phyloP scores from a whole-genome alignment of 30 jellyfish, hydroid and myxozoan genomes.

The Cassiopea xamachana region DNA sequence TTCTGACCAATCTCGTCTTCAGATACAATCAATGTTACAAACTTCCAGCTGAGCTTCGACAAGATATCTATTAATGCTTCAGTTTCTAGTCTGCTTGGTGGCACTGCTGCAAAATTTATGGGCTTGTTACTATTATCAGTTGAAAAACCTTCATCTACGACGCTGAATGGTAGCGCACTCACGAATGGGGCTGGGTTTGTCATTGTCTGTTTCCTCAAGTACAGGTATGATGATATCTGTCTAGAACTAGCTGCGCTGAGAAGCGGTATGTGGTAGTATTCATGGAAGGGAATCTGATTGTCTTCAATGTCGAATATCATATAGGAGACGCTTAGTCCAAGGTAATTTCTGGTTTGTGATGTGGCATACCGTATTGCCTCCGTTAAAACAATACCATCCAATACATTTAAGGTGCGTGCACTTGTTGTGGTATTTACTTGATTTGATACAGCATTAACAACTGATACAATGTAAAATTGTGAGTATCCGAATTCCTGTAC shows the following conservation, averaged over 20 bases:
- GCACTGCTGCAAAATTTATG: conserved; percentile 57
- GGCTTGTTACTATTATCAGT: neutral
- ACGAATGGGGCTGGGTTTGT: neutral
- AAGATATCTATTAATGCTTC: conserved; percentile 58
- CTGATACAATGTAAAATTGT: neutral
- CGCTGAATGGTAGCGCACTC: neutral
- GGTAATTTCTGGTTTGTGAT: neutral
- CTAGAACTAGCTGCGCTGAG: conserved; percentile 10
- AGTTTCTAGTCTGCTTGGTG: conserved; percentile 45
- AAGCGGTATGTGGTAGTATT: neutral
- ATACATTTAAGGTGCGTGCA: neutral
- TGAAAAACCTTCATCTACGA: neutral
- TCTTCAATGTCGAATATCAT: neutral
- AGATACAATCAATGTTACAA: conserved; percentile 62
- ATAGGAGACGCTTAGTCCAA: neutral
- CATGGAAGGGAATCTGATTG: neutral
- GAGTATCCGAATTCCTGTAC: no score
- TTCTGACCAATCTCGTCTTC: conserved; percentile 56
- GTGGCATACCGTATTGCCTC: conserved; percentile 24
- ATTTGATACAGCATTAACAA: neutral
- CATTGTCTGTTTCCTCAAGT: neutral
- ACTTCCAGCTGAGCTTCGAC: conserved; percentile 59
- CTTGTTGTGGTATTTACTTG: neutral
- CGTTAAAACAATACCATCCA: conserved; percentile 5
- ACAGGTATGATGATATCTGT: neutral